Conservation (phyloP, 2,113 vertebrate genomes). For the Triplophysa siluroides region DNA sequence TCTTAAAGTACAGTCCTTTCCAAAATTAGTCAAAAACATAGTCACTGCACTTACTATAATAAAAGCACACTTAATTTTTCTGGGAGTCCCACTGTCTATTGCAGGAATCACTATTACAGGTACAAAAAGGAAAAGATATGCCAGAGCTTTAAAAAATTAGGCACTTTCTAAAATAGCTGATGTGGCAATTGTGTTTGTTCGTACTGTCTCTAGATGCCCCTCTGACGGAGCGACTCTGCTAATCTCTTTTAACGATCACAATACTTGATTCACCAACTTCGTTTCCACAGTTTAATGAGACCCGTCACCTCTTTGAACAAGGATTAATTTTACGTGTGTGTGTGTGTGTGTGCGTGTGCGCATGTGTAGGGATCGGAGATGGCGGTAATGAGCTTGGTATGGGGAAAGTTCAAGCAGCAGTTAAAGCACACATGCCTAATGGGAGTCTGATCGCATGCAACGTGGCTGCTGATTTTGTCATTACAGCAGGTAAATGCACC, state of each 20-base stretch:
- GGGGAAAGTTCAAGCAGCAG: constrained; percentile 84
- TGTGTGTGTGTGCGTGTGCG: constrained; percentile 1
- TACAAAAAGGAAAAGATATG: no score
- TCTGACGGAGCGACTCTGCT: background rate
- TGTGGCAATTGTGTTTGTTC: background rate
- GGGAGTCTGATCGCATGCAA: constrained; percentile 82
- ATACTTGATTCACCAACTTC: constrained; percentile 7
- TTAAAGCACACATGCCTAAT: constrained; percentile 77
- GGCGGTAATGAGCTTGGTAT: constrained; percentile 89
- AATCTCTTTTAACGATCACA: constrained; percentile 6
- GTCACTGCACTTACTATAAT: no score
- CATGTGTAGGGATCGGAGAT: constrained; percentile 78
- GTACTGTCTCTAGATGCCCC: background rate
- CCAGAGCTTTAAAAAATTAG: no score
- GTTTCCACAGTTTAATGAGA: constrained; percentile 8
- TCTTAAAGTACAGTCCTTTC: no score
- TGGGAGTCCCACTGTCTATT: no score
- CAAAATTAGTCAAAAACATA: no score
- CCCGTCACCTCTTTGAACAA: background rate
- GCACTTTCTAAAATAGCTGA: background rate
- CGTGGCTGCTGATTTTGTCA: constrained; percentile 78
- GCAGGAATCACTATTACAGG: no score
- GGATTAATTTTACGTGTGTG: constrained; percentile 28
- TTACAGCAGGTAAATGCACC: constrained; percentile 78
- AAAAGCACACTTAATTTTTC: no score